Evolutionary conservation across 2,888 invertebrate species (phyloP), one percentile per base, ranked within the genome.

Genomic region (Phlogophora meticulosa): DNA sequence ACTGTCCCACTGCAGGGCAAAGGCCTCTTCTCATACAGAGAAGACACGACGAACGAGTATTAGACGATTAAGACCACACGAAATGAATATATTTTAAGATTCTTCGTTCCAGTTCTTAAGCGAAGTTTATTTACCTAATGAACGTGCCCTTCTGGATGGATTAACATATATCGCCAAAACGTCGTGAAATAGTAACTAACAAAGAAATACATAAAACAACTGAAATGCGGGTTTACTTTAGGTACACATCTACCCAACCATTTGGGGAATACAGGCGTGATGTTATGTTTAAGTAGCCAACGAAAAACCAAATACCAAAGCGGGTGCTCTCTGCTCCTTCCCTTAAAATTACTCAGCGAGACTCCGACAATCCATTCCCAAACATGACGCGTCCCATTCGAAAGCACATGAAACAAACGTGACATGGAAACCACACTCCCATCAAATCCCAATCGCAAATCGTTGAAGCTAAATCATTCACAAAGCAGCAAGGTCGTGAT

Each of bases 281-380:
- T n/a, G n/a, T n/a, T n/a, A n/a, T n/a, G n/a, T n/a, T n/a, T 17
- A 34, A 9, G 36, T 0, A 64, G 32, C 22, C 28, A 45, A 15
- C 13, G 20, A 2, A 11, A 20, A 43, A 34, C 2, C 15, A 46
- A 38, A 36, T 38, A 32, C 1, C 10, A 20, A 46, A 72, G 34
- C 24, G 24, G 52, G 17, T n/a, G 13, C 34, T 51, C 43, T 51
- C 42, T 20, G 34, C n/a, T 42, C 13, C 38, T 60, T 10, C 28
- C 36, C 49, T 58, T 53, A 48, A 40, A 46, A 60, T 51, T 46
- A 40, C 46, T 51, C 20, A 66, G 61, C 32, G 20, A 53, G 49
- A 68, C 52, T 57, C 49, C 70, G 66, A 72, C 72, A 65, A 72
- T 71, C 64, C 81, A 77, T 75, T 78, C 69, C 85, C 83, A 83